Conservation (phyloP, 2,797 vertebrate species). For the Ctenopoma kingsleyae region DNA sequence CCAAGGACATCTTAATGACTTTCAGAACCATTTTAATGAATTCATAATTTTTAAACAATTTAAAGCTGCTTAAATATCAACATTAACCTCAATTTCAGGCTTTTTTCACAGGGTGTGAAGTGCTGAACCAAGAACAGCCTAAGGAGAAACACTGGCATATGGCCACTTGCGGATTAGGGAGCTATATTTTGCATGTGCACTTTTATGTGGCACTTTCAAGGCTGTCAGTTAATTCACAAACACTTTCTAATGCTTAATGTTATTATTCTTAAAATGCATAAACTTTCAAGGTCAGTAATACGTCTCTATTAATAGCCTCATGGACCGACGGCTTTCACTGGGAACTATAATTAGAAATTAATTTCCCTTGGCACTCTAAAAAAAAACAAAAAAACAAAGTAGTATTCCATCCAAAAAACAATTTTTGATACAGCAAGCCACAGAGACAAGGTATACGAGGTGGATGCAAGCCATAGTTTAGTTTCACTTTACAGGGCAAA, state of each 20-base stretch:
- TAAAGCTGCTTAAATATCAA: conserved; percentile 52
- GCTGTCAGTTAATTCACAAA: conserved; percentile 40
- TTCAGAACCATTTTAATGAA: conserved; percentile 19
- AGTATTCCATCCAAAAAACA: conserved; percentile 15
- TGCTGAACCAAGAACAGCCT: conserved; percentile 17
- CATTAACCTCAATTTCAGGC: conserved; percentile 44
- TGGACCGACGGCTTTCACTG: conserved; percentile 64
- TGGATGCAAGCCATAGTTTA: neutral
- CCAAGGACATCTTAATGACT: conserved; percentile 34
- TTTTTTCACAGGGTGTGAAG: conserved; percentile 27
- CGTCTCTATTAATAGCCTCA: conserved; percentile 56
- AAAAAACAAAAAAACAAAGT: conserved; percentile 2
- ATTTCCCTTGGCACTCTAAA: conserved; percentile 46
- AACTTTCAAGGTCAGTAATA: conserved; percentile 69
- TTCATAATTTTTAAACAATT: conserved; percentile 13
- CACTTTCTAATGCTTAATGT: conserved; percentile 32
- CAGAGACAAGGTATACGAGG: conserved; percentile 5
- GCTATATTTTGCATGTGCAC: conserved; percentile 4
- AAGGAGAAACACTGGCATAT: conserved; percentile 16
- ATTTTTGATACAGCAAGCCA: conserved; percentile 8
- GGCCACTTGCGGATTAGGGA: conserved; percentile 39
- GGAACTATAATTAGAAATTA: conserved; percentile 62
- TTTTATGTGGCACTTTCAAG: conserved; percentile 29
- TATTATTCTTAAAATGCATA: conserved; percentile 34
- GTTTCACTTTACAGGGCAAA: conserved; percentile 59